Evolutionary conservation across 2,113 vertebrate genomes (phyloP), one percentile per base, ranked within the genome.

Genomic region (Pluvialis apricaria): DNA sequence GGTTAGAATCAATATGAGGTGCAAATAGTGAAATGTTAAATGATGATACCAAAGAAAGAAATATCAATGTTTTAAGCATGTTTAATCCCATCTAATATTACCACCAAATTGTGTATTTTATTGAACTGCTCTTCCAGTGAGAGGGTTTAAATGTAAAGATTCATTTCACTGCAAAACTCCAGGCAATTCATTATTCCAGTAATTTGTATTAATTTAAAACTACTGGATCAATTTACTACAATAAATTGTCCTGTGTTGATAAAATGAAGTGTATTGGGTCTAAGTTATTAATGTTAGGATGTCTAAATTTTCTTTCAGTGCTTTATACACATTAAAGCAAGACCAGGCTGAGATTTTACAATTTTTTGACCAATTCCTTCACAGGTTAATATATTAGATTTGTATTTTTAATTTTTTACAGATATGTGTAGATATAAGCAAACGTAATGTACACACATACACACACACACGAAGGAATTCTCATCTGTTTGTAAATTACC

Each of bases 171-270:
- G 21, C 34, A 95, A 68, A 90, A 57, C 28, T 64, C 24, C 2
- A 5, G 14, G 79, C 49, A 31, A 93, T 75, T 76, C 68, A 86
- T 92, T 65, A 86, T 84, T 86, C 26, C 29, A 86, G 52, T 86
- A 88, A 93, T 84, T 75, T 78, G 11, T 86, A 79, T 76, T 93
- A 79, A 90, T 95, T 91, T 83, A 70, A 68, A 93, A 72, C 61
- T 69, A 55, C 55, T 68, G 42, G 61, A 96, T 86, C 61, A 81
- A 72, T 95, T 88, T 93, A 66, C 21, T 71, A n/a, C 28, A 81
- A 60, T 40, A 78, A 88, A 89, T 66, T 78, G 25, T 34, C 55
- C 81, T 49, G 17, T 29, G 12, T n/a, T 86, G 60, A 82, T 78
- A 81, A 86, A 78, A 91, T 75, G 15, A 42, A 87, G 44, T 10